Base-by-base conservation (phyloP, 2,888 invertebrate species). In the Platerodrilus igneus region DNA sequence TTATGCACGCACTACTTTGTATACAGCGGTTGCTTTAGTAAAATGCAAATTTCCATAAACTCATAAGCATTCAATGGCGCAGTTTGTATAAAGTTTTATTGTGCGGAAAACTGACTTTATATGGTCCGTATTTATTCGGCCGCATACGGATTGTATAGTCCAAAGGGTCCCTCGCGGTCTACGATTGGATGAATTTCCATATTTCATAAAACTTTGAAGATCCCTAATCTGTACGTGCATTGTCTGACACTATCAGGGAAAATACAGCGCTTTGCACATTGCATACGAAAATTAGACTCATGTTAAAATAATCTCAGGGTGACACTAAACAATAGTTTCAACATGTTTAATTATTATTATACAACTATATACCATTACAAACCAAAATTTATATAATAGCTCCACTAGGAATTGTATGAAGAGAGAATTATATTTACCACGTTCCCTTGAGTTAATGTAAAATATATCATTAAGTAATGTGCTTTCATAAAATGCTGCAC, bases 1-100 rank as follows among this genome's bases (percentile, higher is more conserved):
- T n/a, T n/a, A n/a, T n/a, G n/a, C n/a, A n/a, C n/a, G n/a, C n/a
- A n/a, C n/a, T n/a, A n/a, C n/a, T n/a, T n/a, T n/a, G n/a, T 41
- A 17, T 20, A 18, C 31, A 11, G 35, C 26, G 30, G 17, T 14
- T 10, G 23, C 23, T 40, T 41, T 42, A 35, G 45, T 47, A 51
- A 51, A 55, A 37, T 46, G 43, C 42, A 50, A 56, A 62, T 63
- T 60, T 60, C 59, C 61, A 64, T 64, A 63, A 63, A 58, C 59
- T 60, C 62, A 59, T 62, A 61, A 59, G 51, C 60, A 54, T 58
- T 59, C 56, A 58, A 57, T 59, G 57, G 55, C 51, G 56, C 56
- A 60, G 60, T 63, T 62, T 59, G 57, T 60, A 58, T 56, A 57
- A 56, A 60, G 61, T 63, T 63, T 62, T 64, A 64, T 63, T 62